phyloP scores from a whole-genome alignment of 1,140 invertebrate genomes.

The Caenorhabditis elegans region WBcel235 BX284605.5:13163501-13164000 shows the following conservation, averaged over 20 bases:
- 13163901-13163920: slow-evolving; percentile 21
- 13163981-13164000: slow-evolving; percentile 10
- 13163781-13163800: neutral
- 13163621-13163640: slow-evolving; percentile 3
- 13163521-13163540: neutral
- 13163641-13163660: neutral
- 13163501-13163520: slow-evolving; percentile 10
- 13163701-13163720: neutral
- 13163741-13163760: too few species aligned
- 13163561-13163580: neutral
- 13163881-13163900: slow-evolving; percentile 22
- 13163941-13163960: slow-evolving; percentile 16
- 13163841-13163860: neutral
- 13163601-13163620: neutral
- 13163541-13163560: slow-evolving; percentile 24
- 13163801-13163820: slow-evolving; percentile 16
- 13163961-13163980: slow-evolving; percentile 3
- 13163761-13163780: neutral
- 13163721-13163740: neutral
- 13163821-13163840: neutral
- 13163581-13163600: neutral
- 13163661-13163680: neutral
- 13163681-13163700: neutral
- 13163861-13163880: slow-evolving; percentile 23
- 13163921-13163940: slow-evolving; percentile 22